These are phyloP conservation scores for Cataglyphis hispanica DNA, from an alignment of 1,140 invertebrate genomes.

Conservation along the genomic window DNA sequence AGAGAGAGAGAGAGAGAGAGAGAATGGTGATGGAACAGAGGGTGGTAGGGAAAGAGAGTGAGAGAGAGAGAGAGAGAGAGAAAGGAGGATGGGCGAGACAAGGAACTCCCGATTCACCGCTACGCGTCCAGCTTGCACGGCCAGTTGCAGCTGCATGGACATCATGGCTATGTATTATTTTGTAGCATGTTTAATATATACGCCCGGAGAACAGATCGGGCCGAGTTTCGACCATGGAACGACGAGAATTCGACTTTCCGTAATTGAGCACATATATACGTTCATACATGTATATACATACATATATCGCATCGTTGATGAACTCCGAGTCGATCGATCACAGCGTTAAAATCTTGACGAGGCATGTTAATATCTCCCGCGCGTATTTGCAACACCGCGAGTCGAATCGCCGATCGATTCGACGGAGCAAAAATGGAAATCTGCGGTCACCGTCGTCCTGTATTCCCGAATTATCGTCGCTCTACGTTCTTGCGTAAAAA, in stretches of 20 bases:
- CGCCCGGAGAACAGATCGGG: slow-evolving; percentile 59
- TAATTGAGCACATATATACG: slow-evolving; percentile 41
- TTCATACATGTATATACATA: background rate
- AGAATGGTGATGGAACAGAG: background rate
- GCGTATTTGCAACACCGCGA: background rate
- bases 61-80: background rate
- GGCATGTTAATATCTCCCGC: slow-evolving; percentile 22
- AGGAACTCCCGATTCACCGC: slow-evolving; percentile 35
- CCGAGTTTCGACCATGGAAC: slow-evolving; percentile 65
- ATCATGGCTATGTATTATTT: slow-evolving; percentile 71
- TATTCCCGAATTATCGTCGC: background rate
- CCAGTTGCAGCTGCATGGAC: slow-evolving; percentile 66
- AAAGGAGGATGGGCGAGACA: background rate
- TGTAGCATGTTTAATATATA: slow-evolving; percentile 72
- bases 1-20: background rate
- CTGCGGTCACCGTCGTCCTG: background rate
- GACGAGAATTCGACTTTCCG: slow-evolving; percentile 63
- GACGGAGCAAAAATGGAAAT: slow-evolving; percentile 28
- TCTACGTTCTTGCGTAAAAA: background rate
- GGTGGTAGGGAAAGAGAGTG: background rate
- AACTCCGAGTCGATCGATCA: slow-evolving; percentile 39
- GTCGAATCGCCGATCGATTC: slow-evolving; percentile 35
- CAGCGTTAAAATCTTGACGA: slow-evolving; percentile 50
- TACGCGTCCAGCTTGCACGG: slow-evolving; percentile 45
- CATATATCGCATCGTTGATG: background rate